Conservation (phyloP, 2,797 vertebrate species). For the Tenualosa ilisha region DNA sequence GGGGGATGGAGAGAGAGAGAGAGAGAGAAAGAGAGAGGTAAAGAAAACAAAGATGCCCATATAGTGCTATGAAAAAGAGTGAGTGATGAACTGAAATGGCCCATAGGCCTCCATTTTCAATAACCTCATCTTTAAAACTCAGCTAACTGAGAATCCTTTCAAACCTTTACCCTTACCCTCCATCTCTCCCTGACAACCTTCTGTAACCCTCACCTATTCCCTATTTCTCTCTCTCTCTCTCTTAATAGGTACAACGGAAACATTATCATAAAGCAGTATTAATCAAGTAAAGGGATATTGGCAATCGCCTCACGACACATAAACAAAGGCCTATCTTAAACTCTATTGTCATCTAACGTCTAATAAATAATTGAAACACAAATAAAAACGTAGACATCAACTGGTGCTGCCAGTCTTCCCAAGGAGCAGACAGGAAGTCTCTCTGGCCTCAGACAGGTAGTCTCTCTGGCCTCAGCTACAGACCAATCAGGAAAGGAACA, state of each 20-base stretch:
- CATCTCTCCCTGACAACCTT: not conserved
- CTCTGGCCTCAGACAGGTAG: conserved; percentile 24
- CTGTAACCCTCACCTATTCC: not conserved
- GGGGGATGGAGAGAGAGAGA: not conserved
- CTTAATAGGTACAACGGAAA: conserved; percentile 4
- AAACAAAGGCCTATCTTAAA: conserved; percentile 28
- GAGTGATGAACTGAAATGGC: not conserved
- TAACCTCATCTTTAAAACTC: not conserved
- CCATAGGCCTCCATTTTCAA: not conserved
- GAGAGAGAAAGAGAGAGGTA: not conserved
- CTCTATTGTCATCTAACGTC: conserved; percentile 7
- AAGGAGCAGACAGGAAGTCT: conserved; percentile 12
- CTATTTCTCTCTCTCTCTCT: not conserved
- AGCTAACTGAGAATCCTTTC: not conserved
- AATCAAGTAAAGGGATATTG: conserved; percentile 39
- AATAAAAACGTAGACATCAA: conserved; percentile 8
- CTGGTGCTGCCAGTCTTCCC: not conserved
- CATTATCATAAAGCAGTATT: conserved; percentile 10
- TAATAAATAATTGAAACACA: conserved; percentile 24
- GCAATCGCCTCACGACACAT: conserved; percentile 25
- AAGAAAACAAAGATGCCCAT: not conserved
- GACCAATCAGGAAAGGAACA: conserved; percentile 8
- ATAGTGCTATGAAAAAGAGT: not conserved
- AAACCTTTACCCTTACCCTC: not conserved
- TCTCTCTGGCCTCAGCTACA: conserved; percentile 24